Evolutionary conservation across 2,888 invertebrate genomes (phyloP).

Genomic region (Ptilodon capucinus): DNA sequence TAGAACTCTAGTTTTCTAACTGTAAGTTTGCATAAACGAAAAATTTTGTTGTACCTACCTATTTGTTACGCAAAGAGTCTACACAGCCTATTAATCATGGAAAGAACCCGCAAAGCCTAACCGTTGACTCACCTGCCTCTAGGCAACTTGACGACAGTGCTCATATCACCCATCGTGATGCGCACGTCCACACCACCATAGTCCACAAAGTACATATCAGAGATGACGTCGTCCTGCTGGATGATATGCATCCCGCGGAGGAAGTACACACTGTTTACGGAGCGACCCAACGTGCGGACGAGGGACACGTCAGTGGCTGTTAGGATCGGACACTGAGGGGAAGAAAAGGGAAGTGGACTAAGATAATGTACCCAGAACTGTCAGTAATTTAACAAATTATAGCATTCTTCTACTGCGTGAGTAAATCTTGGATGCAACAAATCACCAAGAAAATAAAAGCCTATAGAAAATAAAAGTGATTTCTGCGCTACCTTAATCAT

Average conservation of each 20-base stretch:
- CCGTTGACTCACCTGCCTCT: slow-evolving; percentile 52
- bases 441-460: no score
- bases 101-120: background rate
- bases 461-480: no score
- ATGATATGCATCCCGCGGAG: slow-evolving; percentile 51
- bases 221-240: slow-evolving; percentile 53
- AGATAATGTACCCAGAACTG: background rate
- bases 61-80: slow-evolving; percentile 2
- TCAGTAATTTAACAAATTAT: no score
- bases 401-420: no score
- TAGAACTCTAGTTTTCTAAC: no score
- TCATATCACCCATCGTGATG: slow-evolving; percentile 12
- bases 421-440: no score
- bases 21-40: no score
- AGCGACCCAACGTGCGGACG: slow-evolving; percentile 61
- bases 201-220: slow-evolving; percentile 59
- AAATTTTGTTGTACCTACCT: no score
- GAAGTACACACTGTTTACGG: slow-evolving; percentile 58
- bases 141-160: slow-evolving; percentile 29
- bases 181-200: slow-evolving; percentile 50
- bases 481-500: no score
- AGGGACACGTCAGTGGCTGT: slow-evolving; percentile 53
- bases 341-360: background rate
- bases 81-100: background rate
- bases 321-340: slow-evolving; percentile 60